Evolutionary conservation across 2,113 vertebrate genomes (phyloP).

Genomic region (Spermophilus dauricus): DNA sequence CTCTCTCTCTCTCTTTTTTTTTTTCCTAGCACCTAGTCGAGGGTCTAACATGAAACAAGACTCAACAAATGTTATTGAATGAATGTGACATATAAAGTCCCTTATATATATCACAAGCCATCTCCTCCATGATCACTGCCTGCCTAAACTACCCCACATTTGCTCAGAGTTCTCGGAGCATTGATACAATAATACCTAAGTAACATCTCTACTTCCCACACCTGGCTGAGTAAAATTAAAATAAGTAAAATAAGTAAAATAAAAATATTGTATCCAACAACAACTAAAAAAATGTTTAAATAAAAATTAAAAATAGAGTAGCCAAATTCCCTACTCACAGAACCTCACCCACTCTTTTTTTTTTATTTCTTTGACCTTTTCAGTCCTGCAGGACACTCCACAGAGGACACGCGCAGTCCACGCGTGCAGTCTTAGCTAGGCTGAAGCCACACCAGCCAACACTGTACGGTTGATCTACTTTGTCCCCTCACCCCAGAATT

Average conservation of each 20-base stretch:
- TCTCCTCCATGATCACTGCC: neutral
- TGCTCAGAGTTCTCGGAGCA: neutral
- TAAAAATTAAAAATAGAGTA: no score
- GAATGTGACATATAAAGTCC: neutral
- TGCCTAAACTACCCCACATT: neutral
- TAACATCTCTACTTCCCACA: neutral
- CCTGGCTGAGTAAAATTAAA: neutral
- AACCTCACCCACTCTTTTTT: no score
- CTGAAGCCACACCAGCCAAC: neutral
- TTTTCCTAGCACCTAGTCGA: neutral
- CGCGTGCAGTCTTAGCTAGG: neutral
- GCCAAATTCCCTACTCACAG: no score
- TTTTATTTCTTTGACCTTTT: no score
- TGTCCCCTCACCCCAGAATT: neutral
- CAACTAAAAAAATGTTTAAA: no score
- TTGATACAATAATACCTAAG: no score
- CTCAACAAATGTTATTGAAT: neutral
- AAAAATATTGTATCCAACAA: no score
- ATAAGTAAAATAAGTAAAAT: no score
- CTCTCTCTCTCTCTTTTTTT: no score
- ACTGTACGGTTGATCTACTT: neutral
- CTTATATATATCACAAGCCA: neutral
- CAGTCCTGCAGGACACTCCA: no score
- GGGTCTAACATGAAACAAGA: neutral
- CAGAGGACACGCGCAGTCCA: neutral